These are phyloP conservation scores for Pseudomyrmex sp. DNA, from an alignment of 1,140 invertebrate genomes.

Conservation along the genomic window DNA sequence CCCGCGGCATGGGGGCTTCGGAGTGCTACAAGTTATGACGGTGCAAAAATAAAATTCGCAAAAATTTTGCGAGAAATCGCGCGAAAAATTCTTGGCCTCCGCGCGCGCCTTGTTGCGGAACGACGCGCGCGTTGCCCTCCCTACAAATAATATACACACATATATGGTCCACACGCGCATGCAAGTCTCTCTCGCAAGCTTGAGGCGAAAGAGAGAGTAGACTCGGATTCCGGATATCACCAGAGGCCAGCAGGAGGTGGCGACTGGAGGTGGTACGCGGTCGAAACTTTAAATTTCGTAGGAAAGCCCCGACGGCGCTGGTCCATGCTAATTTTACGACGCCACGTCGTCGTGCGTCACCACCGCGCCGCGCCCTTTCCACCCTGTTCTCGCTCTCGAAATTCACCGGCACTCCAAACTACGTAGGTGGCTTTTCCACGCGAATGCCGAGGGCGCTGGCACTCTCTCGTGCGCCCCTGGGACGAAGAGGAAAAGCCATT, in stretches of 20 bases:
- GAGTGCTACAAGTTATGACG: constrained; percentile 14
- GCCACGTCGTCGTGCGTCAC: constrained; percentile 52
- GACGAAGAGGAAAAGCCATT: constrained; percentile 50
- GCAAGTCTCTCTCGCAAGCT: constrained; percentile 19
- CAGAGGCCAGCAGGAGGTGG: constrained; percentile 17
- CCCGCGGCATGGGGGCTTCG: neutral
- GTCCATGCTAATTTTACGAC: constrained; percentile 67
- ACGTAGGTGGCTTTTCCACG: constrained; percentile 47
- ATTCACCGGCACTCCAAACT: constrained; percentile 36
- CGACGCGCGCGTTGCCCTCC: neutral
- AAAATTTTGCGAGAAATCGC: constrained; percentile 44
- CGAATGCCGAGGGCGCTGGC: constrained; percentile 4
- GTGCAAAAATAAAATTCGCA: constrained; percentile 45
- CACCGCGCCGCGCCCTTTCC: neutral
- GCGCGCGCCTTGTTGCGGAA: neutral
- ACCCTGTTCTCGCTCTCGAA: constrained; percentile 16
- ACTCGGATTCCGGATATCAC: constrained; percentile 31
- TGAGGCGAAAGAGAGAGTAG: constrained; percentile 17
- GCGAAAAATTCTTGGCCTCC: constrained; percentile 29
- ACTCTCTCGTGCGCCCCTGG: constrained; percentile 27
- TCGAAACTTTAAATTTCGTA: constrained; percentile 59
- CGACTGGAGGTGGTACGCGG: constrained; percentile 12
- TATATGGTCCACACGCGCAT: neutral
- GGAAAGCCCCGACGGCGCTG: constrained; percentile 54
- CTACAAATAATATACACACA: constrained; percentile 15